Evolutionary conservation across 2,113 vertebrate genomes (phyloP).

Genomic region (Progne subis): DNA sequence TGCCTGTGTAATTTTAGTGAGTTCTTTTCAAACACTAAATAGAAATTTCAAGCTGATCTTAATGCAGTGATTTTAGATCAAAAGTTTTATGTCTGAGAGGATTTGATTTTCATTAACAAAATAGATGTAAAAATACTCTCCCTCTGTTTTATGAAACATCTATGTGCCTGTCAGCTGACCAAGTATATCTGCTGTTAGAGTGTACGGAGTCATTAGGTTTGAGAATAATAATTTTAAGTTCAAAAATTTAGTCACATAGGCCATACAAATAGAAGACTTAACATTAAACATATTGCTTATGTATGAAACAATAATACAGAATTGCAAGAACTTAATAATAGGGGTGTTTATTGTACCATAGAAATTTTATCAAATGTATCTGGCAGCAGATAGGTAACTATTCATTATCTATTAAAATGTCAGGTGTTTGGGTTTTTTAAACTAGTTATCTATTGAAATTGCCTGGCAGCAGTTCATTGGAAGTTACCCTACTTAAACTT

Average conservation of each 20-base stretch:
- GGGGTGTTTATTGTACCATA: background rate
- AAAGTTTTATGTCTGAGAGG: background rate
- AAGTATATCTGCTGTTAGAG: background rate
- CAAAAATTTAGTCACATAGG: background rate
- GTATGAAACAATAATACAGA: background rate
- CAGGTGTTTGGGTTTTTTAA: background rate
- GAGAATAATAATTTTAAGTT: background rate
- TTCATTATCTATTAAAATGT: background rate
- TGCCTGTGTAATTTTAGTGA: background rate
- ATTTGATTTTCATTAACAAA: background rate
- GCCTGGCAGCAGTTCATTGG: background rate
- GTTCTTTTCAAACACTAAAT: background rate
- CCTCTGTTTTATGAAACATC: background rate
- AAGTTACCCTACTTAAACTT: background rate
- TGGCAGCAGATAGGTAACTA: background rate
- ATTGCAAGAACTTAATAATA: background rate
- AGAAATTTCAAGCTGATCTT: background rate
- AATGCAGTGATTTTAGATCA: background rate
- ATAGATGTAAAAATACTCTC: background rate
- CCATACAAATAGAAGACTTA: background rate
- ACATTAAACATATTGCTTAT: background rate
- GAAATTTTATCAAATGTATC: background rate
- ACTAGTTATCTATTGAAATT: background rate
- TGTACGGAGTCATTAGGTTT: background rate
- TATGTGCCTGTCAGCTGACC: background rate